Evolutionary conservation across 2,888 invertebrate species (phyloP).

Genomic region (Hirtodrosophila confusa): DNA sequence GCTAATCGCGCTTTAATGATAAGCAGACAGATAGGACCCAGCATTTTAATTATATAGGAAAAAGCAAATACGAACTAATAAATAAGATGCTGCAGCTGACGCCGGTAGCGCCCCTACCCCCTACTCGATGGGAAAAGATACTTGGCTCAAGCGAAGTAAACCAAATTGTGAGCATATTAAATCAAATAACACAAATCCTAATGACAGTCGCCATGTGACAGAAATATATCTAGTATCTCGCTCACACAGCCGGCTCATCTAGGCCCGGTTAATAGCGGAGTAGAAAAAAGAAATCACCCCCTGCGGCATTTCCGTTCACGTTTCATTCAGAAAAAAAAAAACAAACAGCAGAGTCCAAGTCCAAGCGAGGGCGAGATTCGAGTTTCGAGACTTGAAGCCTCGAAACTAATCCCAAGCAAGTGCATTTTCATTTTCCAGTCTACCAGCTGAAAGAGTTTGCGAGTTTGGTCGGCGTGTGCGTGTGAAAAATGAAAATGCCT

Average conservation of each 20-base stretch:
- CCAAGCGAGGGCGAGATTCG: slow-evolving; percentile 33
- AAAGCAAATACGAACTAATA: slow-evolving; percentile 54
- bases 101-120: slow-evolving; percentile 37
- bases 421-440: slow-evolving; percentile 72
- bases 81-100: slow-evolving; percentile 47
- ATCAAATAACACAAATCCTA: slow-evolving; percentile 52
- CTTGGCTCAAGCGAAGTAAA: slow-evolving; percentile 1
- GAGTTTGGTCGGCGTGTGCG: slow-evolving; percentile 44
- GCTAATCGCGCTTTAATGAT: slow-evolving; percentile 58
- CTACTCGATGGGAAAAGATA: slow-evolving; percentile 20
- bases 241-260: slow-evolving; percentile 19
- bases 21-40: slow-evolving; percentile 35
- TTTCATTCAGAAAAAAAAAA: slow-evolving; percentile 46
- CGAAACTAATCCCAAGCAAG: slow-evolving; percentile 60
- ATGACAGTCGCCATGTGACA: slow-evolving; percentile 34
- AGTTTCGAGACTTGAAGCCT: slow-evolving; percentile 28
- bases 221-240: neutral
- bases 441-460: slow-evolving; percentile 25
- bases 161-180: slow-evolving; percentile 43
- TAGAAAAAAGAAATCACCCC: slow-evolving; percentile 55
- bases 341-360: slow-evolving; percentile 15
- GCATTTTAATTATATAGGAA: slow-evolving; percentile 63
- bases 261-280: slow-evolving; percentile 47
- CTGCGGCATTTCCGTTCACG: slow-evolving; percentile 71
- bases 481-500: slow-evolving; percentile 73